Evolutionary conservation across 2,113 vertebrate genomes (phyloP).

Genomic region (Apodemus sylvaticus): DNA sequence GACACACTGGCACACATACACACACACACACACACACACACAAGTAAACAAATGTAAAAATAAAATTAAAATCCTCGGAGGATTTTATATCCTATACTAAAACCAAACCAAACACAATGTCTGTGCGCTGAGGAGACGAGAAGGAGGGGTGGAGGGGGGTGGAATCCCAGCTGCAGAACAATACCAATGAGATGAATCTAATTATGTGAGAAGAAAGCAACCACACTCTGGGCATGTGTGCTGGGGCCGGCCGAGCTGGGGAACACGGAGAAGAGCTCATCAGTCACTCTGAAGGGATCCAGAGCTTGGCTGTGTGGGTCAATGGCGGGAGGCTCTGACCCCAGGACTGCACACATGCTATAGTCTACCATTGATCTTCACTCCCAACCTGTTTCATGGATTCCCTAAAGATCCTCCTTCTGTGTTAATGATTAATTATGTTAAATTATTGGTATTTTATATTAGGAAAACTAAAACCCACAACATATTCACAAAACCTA

Average conservation of each 20-base stretch:
- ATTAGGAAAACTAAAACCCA: constrained; percentile 1
- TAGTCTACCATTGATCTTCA: fast-evolving
- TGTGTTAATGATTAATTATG: background rate
- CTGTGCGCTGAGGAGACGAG: background rate
- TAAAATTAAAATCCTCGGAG: background rate
- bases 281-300: background rate
- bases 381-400: background rate
- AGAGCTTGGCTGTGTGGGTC: background rate
- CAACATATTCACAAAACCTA: background rate
- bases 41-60: background rate
- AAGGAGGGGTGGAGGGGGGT: background rate
- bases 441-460: constrained; percentile 44
- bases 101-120: constrained; percentile 6
- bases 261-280: background rate
- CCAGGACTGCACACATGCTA: background rate
- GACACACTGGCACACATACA: background rate
- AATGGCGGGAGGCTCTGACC: background rate
- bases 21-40: no score
- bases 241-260: background rate
- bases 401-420: background rate
- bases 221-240: background rate
- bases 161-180: background rate
- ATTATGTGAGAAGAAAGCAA: constrained; percentile 10
- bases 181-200: background rate
- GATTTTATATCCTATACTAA: background rate